Evolutionary conservation across 1,140 invertebrate species (phyloP).

Genomic region (Drosophila nebulosa): DNA sequence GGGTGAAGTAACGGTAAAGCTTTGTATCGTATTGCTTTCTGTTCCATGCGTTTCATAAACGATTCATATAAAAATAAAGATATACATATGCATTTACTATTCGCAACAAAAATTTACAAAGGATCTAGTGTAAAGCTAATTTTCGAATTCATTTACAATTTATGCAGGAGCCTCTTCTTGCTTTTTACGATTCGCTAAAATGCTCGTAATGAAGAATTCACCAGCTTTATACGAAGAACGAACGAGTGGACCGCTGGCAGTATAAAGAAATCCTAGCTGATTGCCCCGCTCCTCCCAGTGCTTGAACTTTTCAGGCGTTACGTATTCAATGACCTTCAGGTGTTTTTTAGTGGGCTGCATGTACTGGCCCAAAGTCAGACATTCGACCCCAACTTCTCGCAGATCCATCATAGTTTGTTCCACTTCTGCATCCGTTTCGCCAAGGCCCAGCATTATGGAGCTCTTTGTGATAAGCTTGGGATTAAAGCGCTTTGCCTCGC

Average conservation of each 20-base stretch:
- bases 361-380: conserved; percentile 98
- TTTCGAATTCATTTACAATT: background rate
- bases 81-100: background rate
- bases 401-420: conserved; percentile 93
- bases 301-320: conserved; percentile 97
- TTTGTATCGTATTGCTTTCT: too few species aligned
- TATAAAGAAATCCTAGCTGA: conserved; percentile 96
- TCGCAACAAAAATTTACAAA: background rate
- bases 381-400: conserved; percentile 91
- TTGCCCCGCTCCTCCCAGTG: conserved; percentile 94
- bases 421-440: conserved; percentile 96
- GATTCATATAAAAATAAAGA: too few species aligned
- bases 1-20: too few species aligned
- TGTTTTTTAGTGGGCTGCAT: conserved; percentile 99
- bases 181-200: conserved; percentile 84
- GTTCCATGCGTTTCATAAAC: too few species aligned
- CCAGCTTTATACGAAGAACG: conserved; percentile 98
- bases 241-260: conserved; percentile 98
- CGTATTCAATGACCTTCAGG: conserved; percentile 97
- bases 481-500: conserved; percentile 90
- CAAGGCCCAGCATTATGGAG: conserved; percentile 98
- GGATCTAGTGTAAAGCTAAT: background rate
- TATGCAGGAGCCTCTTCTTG: background rate
- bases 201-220: conserved; percentile 93
- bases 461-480: conserved; percentile 96